Evolutionary conservation across 2,888 invertebrate species (phyloP), one percentile per base, ranked within the genome.

Genomic region (Diachrysia chrysitis): DNA sequence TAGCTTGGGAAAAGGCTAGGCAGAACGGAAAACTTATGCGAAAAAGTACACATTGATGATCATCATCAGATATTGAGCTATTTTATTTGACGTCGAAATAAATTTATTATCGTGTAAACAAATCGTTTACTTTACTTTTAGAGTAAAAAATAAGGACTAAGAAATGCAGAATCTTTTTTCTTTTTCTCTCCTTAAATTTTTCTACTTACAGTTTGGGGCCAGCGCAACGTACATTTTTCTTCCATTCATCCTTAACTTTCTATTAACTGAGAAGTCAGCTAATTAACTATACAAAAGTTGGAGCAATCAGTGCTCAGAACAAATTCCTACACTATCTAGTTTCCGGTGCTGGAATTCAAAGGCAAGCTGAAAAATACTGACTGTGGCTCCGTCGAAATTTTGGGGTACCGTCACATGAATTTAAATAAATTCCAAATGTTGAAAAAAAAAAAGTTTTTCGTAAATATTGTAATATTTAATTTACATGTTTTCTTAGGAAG

Each of bases 361-460:
- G 35, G 21, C 29, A 51, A 51, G 48, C 48, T 51, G 48, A 51
- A 51, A 51, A 42, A 42, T 42, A 51, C 48, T 51, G 12, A 21
- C 48, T 21, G 48, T 51, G 10, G 7, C 10, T 51, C 0, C 19
- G 3, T 10, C 7, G 48, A 19, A 51, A 19, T 51, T 51, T n/a
- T 51, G 21, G 48, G 21, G 21, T 10, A 10, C 48, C 48, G 21
- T 21, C 6, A 21, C 0, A 21, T 2, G 2, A 51, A 21, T 10
- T 1, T 2, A 19, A 19, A 12, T n/a, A 10, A 21, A 12, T 0
- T 37, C 3, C 6, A 1, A 32, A 5, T 2, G 4, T 10, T 32
- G 32, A 32, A 6, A 32, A 32, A 1, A 10, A 32, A 25, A 25
- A n/a, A n/a, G n/a, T n/a, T n/a, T n/a, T n/a, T n/a, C n/a, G n/a